Base-by-base conservation (phyloP, 2,113 vertebrate species). In the Cyanocitta stelleri region DNA sequence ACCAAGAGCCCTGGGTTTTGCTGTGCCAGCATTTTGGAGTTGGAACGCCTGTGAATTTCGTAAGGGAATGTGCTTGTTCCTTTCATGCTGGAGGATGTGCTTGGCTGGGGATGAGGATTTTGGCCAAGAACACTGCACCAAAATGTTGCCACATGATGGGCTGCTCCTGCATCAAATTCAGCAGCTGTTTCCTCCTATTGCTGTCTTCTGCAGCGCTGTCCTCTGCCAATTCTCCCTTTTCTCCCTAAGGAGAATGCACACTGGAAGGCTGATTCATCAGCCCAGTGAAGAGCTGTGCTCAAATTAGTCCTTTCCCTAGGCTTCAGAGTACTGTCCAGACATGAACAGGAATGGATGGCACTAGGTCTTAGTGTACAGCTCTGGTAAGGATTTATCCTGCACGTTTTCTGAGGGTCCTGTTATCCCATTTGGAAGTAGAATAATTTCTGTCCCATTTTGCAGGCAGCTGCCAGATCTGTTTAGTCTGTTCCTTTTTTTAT, bases 231-330 rank as follows among this genome's bases (percentile, higher is more conserved):
- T 95, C 64, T 90, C 35, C 82, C 41, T 85, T 71, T 37, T 87
- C 27, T 94, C 94, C 86, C 73, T 49, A 30, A 87, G 91, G 96
- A 91, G 66, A 82, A 54, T 33, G 49, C 82, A 82, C 69, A 46
- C 49, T 89, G 76, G 93, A 44, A 87, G 89, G 93, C 93, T 95
- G 93, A 96, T 93, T 97, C 95, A 89, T 95, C 94, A 87, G 54
- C 54, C 41, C 49, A 73, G 56, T 72, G 73, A 92, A 78, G 55
- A 91, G 89, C 69, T 89, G 22, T 85, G 84, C 80, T 91, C 80
- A 91, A 81, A 89, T 95, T 64, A 92, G 73, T 89, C 54, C n/a
- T 69, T 89, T 87, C 83, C 73, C 24, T 33, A 64, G 76, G 76
- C 76, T 88, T 87, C 48, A 78, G 83, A 56, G 61, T 59, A 20